Evolutionary conservation across 2,113 vertebrate species (phyloP).

Genomic region (Prochilodus magdalenae): DNA sequence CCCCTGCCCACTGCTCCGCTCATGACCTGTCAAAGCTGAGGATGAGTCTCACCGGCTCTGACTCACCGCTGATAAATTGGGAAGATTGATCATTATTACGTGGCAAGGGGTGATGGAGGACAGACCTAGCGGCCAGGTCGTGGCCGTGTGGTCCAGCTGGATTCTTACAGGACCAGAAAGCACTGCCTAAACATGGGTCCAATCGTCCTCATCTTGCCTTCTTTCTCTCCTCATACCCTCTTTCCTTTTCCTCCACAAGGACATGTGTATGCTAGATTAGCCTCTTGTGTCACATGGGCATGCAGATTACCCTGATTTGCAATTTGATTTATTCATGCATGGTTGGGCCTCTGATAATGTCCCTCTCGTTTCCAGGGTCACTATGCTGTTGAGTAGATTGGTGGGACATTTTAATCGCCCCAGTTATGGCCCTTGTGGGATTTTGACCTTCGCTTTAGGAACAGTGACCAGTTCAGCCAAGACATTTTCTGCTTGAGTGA

Average conservation of each 20-base stretch:
- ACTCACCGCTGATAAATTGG: neutral
- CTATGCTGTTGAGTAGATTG: neutral
- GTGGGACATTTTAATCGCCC: neutral
- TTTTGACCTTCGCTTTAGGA: neutral
- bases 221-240: too few species aligned
- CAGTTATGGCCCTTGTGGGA: neutral
- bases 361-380: neutral
- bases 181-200: neutral
- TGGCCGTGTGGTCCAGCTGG: neutral
- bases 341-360: neutral
- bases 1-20: slow-evolving; percentile 5
- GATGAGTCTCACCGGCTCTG: neutral
- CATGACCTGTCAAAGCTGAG: neutral
- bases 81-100: neutral
- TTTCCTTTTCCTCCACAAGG: too few species aligned
- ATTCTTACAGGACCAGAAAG: neutral
- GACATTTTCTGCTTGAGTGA: neutral
- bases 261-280: too few species aligned
- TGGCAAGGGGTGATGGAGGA: neutral
- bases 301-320: neutral
- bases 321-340: neutral
- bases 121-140: slow-evolving; percentile 1
- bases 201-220: neutral
- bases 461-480: slow-evolving; percentile 20
- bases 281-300: neutral